Percentiles rank a stretch among this genome's conserved stretches.
These are phyloP conservation scores for Aleiodes sp. DNA, from an alignment of 1,140 invertebrate genomes.

Conservation along the genomic window DNA sequence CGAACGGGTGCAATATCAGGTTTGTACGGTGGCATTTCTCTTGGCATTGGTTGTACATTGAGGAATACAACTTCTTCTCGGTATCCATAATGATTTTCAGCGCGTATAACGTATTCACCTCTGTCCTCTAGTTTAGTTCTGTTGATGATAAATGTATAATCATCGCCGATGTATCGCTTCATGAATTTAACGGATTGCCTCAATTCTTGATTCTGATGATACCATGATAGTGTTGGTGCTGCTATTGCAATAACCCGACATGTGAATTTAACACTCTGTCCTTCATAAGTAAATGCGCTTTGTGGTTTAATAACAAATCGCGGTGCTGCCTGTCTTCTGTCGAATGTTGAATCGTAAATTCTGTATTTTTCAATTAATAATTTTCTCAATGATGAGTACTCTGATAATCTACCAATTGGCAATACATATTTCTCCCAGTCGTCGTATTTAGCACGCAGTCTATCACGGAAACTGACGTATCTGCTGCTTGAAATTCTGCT, in stretches of 20 bases:
- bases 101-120: slow-evolving; percentile 96
- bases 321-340: slow-evolving; percentile 96
- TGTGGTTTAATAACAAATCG: slow-evolving; percentile 96
- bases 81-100: slow-evolving; percentile 97
- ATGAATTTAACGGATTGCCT: slow-evolving; percentile 98
- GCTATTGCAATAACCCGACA: slow-evolving; percentile 96
- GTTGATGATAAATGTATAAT: slow-evolving; percentile 98
- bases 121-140: slow-evolving; percentile 93
- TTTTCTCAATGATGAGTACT: slow-evolving; percentile 97
- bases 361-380: slow-evolving; percentile 95
- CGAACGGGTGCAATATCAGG: slow-evolving; percentile 77
- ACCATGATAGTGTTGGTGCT: slow-evolving; percentile 95
- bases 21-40: slow-evolving; percentile 80
- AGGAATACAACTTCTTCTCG: slow-evolving; percentile 96
- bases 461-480: slow-evolving; percentile 88
- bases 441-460: slow-evolving; percentile 84
- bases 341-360: slow-evolving; percentile 95
- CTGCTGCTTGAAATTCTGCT: slow-evolving; percentile 81
- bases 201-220: slow-evolving; percentile 91
- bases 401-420: slow-evolving; percentile 94
- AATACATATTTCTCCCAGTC: slow-evolving; percentile 93
- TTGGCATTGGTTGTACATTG: slow-evolving; percentile 93
- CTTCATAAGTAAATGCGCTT: slow-evolving; percentile 95
- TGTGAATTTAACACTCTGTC: slow-evolving; percentile 96
- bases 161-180: slow-evolving; percentile 96